Evolutionary conservation across 2,888 invertebrate genomes (phyloP).

Genomic region (Epinotia brunnichana): DNA sequence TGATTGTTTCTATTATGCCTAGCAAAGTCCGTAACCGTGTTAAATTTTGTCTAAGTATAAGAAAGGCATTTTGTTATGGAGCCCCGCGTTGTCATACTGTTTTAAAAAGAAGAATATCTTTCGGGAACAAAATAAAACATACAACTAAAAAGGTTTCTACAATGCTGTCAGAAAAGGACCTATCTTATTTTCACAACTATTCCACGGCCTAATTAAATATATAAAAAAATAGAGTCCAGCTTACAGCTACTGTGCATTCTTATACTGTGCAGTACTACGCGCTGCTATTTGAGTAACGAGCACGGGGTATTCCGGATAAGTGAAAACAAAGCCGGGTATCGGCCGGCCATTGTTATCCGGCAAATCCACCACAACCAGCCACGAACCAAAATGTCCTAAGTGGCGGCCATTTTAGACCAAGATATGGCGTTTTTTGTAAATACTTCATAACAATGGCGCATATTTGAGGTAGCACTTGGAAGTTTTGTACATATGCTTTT

Average conservation of each 20-base stretch:
- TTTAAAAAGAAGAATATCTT: too few species aligned
- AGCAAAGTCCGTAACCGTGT: too few species aligned
- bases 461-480: slow-evolving; percentile 24
- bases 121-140: too few species aligned
- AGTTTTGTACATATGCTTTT: slow-evolving; percentile 18
- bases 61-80: too few species aligned
- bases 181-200: too few species aligned
- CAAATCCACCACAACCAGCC: slow-evolving; percentile 34
- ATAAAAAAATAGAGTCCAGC: background rate
- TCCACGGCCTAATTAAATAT: too few species aligned
- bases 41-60: too few species aligned
- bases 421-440: background rate
- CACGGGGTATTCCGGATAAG: slow-evolving; percentile 44
- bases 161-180: too few species aligned
- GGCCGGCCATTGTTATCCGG: slow-evolving; percentile 46
- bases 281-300: slow-evolving; percentile 43
- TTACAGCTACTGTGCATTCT: background rate
- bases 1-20: too few species aligned
- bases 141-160: too few species aligned
- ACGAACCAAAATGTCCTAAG: background rate
- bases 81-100: too few species aligned
- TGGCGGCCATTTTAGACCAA: background rate
- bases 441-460: background rate
- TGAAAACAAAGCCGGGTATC: slow-evolving; percentile 46
- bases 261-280: slow-evolving; percentile 10